Percentiles rank a stretch among this genome's conserved stretches.
Evolutionary conservation across 2,113 vertebrate genomes (phyloP).

Genomic region (Clarias batrachus): DNA sequence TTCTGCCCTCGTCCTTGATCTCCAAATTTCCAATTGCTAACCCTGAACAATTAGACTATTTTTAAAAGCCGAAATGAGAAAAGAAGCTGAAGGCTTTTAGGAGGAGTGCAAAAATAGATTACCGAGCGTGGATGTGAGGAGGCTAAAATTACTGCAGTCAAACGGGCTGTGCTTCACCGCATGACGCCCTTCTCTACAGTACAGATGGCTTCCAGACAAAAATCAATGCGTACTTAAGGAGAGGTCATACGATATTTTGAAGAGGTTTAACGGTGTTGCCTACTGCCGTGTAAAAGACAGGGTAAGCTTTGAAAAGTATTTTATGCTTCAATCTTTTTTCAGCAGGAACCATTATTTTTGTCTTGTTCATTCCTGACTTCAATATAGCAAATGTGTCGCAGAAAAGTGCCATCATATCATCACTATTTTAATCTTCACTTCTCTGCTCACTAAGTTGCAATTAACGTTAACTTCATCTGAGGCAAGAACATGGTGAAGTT

Average conservation of each 20-base stretch:
- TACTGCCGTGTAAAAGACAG: not conserved
- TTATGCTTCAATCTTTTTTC: not conserved
- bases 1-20: not conserved
- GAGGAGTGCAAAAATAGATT: slow-evolving; percentile 39
- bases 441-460: not conserved
- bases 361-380: not conserved
- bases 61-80: not conserved
- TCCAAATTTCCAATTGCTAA: not conserved
- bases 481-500: not conserved
- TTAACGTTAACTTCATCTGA: not conserved
- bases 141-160: slow-evolving; percentile 49
- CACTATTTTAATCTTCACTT: not conserved
- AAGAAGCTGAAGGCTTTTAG: not conserved
- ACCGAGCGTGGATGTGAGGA: slow-evolving; percentile 25
- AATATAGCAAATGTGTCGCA: not conserved
- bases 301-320: not conserved
- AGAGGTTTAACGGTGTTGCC: slow-evolving; percentile 14
- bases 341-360: not conserved
- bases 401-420: not conserved
- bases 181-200: slow-evolving; percentile 29
- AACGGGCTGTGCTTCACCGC: slow-evolving; percentile 15
- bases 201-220: slow-evolving; percentile 38
- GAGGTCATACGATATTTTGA: slow-evolving; percentile 33
- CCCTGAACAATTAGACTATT: not conserved
- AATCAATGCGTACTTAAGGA: slow-evolving; percentile 38